These are phyloP conservation scores for Mirounga angustirostris DNA, from an alignment of 2,113 vertebrate species.

Conservation along the genomic window DNA sequence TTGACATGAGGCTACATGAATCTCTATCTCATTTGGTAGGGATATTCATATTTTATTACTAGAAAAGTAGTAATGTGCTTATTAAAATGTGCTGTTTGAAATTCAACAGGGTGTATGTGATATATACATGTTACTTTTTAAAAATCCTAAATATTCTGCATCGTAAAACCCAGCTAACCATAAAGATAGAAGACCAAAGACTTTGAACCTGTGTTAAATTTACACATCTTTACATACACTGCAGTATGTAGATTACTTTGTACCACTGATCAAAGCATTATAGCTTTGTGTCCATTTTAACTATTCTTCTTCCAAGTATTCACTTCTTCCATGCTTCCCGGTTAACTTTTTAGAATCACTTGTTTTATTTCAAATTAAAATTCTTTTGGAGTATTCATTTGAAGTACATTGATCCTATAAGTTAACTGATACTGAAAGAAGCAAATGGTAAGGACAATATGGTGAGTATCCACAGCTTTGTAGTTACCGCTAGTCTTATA, in stretches of 20 bases:
- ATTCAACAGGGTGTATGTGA: not conserved
- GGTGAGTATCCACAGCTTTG: not conserved
- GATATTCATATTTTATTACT: not conserved
- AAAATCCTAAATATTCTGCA: constrained; percentile 5
- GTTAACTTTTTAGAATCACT: constrained; percentile 5
- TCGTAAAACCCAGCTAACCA: not conserved
- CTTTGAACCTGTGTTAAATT: not conserved
- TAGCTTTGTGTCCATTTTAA: not conserved
- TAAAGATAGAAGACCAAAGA: not conserved
- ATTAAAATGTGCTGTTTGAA: not conserved
- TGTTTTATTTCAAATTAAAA: constrained; percentile 40
- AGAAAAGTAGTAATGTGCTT: not conserved
- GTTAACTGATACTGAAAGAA: constrained; percentile 35
- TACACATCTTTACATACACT: not conserved
- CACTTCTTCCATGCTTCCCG: not conserved
- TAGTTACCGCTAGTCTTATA: not conserved
- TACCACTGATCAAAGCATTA: not conserved
- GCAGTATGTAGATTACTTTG: not conserved
- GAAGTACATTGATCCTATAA: not conserved
- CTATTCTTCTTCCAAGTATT: constrained; percentile 36
- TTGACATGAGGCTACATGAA: not conserved
- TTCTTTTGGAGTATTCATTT: not conserved
- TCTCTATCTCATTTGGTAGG: not conserved
- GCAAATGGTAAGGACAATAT: not conserved
- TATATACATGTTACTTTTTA: not conserved